Evolutionary conservation across 2,113 vertebrate species (phyloP), one percentile per base, ranked within the genome.

Genomic region (Anas platyrhynchos): DNA sequence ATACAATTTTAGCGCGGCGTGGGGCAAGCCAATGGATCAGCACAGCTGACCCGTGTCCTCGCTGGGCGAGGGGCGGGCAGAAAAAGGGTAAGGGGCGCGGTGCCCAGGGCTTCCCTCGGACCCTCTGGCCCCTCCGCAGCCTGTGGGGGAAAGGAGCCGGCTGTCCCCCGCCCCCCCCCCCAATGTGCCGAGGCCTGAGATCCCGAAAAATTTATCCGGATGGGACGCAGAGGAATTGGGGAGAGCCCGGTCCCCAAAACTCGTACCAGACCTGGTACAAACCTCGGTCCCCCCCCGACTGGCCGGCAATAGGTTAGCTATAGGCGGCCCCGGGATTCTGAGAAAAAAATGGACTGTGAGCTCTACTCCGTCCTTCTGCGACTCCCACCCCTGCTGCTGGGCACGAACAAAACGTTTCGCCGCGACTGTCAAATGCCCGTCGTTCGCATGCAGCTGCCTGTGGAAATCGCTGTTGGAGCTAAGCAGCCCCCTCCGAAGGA

Each of bases 1-100:
- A 95, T 95, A 91, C 69, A 61, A 84, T 91, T 97, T 94, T 92
- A 96, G 75, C 16, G 5, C 75, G 78, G 83, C 59, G 16, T 26
- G 87, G 92, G 73, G 67, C 71, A 95, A 97, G 95, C 79, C 93
- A 94, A 82, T 50, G 92, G 59, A 93, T 83, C 31, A 93, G 46
- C 62, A 36, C 55, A 91, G 58, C 56, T 81, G 83, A 88, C 58
- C 77, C 85, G 32, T 43, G 88, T 81, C 68, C 89, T 76, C 78
- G 77, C n/a, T 61, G 32, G 2, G 58, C 31, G 85, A 94, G 95
- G 80, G 5, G 20, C 16, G 13, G 55, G 8, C 41, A 48, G 46
- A 48, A 48, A 48, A 48, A 48, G 46, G 46, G 46, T 21, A 48
- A 48, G 46, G 16, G 59, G 8, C 41, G 3, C 14, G 6, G 38